Evolutionary conservation across 2,888 invertebrate species (phyloP).

Genomic region (Uropetala carovei): DNA sequence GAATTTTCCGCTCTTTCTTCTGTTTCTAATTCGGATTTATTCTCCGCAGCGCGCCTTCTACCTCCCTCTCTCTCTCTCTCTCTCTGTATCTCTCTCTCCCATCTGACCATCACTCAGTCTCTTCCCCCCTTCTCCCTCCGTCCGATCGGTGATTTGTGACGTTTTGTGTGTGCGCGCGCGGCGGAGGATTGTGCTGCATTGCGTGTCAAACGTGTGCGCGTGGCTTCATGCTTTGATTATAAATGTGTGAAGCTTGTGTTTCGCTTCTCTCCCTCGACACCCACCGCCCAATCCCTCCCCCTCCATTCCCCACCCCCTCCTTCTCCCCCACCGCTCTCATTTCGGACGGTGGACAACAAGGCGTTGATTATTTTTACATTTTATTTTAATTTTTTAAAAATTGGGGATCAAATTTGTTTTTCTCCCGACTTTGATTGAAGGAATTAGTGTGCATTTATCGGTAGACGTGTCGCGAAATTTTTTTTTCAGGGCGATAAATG

Average conservation of each 20-base stretch:
- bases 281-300: neutral
- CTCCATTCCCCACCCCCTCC: neutral
- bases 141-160: conserved; percentile 13
- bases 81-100: neutral
- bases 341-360: neutral
- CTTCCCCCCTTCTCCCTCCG: neutral
- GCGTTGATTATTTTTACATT: neutral
- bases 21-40: conserved; percentile 34
- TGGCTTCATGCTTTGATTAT: neutral
- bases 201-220: conserved; percentile 6
- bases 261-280: neutral
- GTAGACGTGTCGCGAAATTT: conserved; percentile 5
- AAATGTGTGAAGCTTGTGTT: neutral
- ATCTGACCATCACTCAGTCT: neutral
- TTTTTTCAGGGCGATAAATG: neutral
- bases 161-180: neutral
- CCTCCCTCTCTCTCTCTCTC: too few relatives aligned
- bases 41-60: neutral
- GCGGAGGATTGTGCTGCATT: neutral
- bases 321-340: too few relatives aligned
- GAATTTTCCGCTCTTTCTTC: conserved; percentile 35
- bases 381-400: neutral
- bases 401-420: neutral
- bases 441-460: conserved; percentile 32
- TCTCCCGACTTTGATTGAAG: conserved; percentile 22